A percentile compares a stretch with the other conserved stretches of the same genome.
Conservation (phyloP, 2,113 vertebrate genomes). For the Nibea coibor region DNA sequence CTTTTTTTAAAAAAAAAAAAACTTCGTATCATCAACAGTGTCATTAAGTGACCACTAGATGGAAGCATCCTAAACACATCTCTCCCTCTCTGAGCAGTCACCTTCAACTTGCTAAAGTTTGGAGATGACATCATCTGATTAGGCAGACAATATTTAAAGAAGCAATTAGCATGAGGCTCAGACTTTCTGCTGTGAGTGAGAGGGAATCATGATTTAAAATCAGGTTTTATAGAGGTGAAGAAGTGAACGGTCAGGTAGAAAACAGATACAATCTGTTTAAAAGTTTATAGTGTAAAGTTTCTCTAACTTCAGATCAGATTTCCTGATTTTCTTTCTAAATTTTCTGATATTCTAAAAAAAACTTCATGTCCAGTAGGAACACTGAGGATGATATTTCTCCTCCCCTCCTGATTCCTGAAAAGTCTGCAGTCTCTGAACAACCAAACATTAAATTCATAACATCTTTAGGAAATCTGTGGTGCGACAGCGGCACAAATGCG, state of each 20-base stretch:
- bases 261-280: too few species aligned
- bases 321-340: neutral
- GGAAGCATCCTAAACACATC: slow-evolving; percentile 78
- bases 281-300: neutral
- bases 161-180: neutral
- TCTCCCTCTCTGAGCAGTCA: slow-evolving; percentile 8
- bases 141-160: slow-evolving; percentile 18
- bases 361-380: neutral
- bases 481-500: slow-evolving; percentile 10
- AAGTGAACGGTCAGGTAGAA: neutral
- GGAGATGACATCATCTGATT: slow-evolving; percentile 69
- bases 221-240: neutral
- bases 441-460: neutral
- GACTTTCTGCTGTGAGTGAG: neutral
- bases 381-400: too few species aligned
- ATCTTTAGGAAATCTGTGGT: slow-evolving; percentile 29
- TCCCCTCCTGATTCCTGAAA: slow-evolving; percentile 3
- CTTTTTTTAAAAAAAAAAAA: too few species aligned
- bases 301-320: neutral
- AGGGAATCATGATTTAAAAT: neutral
- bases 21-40: slow-evolving; percentile 35
- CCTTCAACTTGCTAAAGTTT: slow-evolving; percentile 45
- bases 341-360: neutral
- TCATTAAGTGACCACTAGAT: slow-evolving; percentile 79
- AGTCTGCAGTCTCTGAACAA: slow-evolving; percentile 1